Percentiles rank a stretch among this genome's conserved stretches.
These are phyloP conservation scores for Whitmania pigra DNA, from an alignment of 1,140 invertebrate genomes.

Conservation along the genomic window DNA sequence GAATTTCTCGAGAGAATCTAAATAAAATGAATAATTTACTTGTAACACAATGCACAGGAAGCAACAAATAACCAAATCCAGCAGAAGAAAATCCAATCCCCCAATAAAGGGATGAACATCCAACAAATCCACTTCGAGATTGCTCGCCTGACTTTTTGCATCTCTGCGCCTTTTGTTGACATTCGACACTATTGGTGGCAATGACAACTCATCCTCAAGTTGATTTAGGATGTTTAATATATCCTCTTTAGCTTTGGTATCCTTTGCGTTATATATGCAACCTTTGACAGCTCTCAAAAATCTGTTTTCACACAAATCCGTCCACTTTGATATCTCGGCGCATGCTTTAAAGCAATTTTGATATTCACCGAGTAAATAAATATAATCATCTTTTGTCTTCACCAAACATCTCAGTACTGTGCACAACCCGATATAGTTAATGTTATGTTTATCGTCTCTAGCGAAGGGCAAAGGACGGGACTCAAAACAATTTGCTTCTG, in stretches of 20 bases:
- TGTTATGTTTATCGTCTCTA: too few species aligned
- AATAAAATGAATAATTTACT: slow-evolving; percentile 23
- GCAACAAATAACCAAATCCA: slow-evolving; percentile 68
- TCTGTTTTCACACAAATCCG: slow-evolving; percentile 79
- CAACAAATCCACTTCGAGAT: slow-evolving; percentile 25
- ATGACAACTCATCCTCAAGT: slow-evolving; percentile 72
- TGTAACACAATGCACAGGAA: slow-evolving; percentile 56
- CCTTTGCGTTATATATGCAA: slow-evolving; percentile 17
- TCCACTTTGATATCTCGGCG: slow-evolving; percentile 62
- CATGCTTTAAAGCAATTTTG: slow-evolving; percentile 22
- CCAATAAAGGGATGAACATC: slow-evolving; percentile 62
- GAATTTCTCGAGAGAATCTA: not conserved
- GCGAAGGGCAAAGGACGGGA: too few species aligned
- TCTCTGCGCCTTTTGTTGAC: slow-evolving; percentile 53
- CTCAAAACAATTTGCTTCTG: too few species aligned
- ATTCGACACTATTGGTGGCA: slow-evolving; percentile 73
- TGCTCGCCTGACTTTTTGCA: not conserved
- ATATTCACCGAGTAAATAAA: slow-evolving; percentile 15
- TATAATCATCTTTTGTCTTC: slow-evolving; percentile 9
- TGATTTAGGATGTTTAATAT: slow-evolving; percentile 54
- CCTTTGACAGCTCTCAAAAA: slow-evolving; percentile 49
- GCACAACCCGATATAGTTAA: slow-evolving; percentile 1
- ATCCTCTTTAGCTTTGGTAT: not conserved
- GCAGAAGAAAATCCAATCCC: slow-evolving; percentile 64
- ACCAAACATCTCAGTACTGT: not conserved